A percentile compares a stretch with the other conserved stretches of the same genome.
phyloP scores from a whole-genome alignment of 2,113 vertebrate genomes.

The Dromas ardeola region DNA sequence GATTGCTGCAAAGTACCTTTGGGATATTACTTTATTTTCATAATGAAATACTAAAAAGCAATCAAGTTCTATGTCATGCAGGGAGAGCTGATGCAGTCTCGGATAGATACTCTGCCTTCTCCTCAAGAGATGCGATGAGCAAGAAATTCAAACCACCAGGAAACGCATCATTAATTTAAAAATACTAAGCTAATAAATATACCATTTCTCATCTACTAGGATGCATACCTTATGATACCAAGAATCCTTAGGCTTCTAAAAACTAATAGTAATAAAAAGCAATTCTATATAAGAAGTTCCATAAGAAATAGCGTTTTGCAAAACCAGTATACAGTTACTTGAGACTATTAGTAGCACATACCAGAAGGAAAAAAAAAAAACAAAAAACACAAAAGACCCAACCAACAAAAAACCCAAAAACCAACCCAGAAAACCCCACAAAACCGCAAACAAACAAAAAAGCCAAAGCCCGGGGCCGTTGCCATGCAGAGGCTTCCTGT shows the following conservation, averaged over 20 bases:
- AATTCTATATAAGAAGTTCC: background rate
- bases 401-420: background rate
- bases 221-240: background rate
- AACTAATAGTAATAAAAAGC: background rate
- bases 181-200: background rate
- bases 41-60: background rate
- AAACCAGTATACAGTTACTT: background rate
- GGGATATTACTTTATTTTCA: background rate
- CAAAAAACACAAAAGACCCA: no score
- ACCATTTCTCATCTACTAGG: background rate
- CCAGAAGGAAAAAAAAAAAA: background rate
- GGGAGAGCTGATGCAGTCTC: background rate
- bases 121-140: background rate
- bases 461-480: fast-evolving
- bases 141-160: background rate
- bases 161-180: background rate
- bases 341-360: background rate
- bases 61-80: background rate
- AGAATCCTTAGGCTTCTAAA: background rate
- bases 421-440: background rate
- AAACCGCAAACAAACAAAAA: no score
- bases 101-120: background rate
- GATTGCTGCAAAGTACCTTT: background rate
- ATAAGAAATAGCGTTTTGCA: background rate
- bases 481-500: background rate